These are phyloP conservation scores for Zosterops japonicus DNA, from an alignment of 2,113 vertebrate genomes.

Conservation along the genomic window DNA sequence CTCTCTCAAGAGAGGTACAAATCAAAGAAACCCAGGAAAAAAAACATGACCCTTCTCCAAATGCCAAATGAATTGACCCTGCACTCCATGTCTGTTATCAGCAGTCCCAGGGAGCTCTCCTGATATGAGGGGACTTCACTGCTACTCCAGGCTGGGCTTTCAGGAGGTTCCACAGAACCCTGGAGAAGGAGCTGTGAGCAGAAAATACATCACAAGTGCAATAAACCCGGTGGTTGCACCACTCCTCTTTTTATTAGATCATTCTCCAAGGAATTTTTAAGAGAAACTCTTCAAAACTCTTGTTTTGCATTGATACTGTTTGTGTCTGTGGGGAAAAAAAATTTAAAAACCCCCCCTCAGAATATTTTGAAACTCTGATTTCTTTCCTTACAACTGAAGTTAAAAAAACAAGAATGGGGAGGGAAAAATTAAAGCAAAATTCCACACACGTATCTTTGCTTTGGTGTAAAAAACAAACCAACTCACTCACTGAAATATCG, in stretches of 20 bases:
- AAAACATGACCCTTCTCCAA: not conserved
- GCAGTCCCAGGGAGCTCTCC: not conserved
- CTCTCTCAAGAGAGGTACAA: conserved; percentile 9
- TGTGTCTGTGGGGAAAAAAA: rapidly evolving
- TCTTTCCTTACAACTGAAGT: not conserved
- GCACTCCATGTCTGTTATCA: not conserved
- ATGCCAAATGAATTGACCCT: not conserved
- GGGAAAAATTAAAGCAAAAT: not conserved
- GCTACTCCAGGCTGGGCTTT: not conserved
- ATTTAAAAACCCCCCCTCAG: not conserved
- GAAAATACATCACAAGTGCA: not conserved
- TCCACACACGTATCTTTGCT: rapidly evolving
- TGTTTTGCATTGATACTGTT: not conserved
- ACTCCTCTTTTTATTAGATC: not conserved
- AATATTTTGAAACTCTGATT: not conserved
- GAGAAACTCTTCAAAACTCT: not conserved
- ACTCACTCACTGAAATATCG: not conserved
- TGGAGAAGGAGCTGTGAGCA: not conserved
- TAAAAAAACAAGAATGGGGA: not conserved
- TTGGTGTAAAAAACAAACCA: not conserved
- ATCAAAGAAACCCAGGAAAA: not conserved
- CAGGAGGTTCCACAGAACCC: not conserved
- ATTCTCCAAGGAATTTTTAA: not conserved
- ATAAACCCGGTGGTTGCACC: not conserved
- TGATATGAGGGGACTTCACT: not conserved